These are phyloP conservation scores for Eira barbara DNA, from an alignment of 2,113 vertebrate species.

Conservation along the genomic window DNA sequence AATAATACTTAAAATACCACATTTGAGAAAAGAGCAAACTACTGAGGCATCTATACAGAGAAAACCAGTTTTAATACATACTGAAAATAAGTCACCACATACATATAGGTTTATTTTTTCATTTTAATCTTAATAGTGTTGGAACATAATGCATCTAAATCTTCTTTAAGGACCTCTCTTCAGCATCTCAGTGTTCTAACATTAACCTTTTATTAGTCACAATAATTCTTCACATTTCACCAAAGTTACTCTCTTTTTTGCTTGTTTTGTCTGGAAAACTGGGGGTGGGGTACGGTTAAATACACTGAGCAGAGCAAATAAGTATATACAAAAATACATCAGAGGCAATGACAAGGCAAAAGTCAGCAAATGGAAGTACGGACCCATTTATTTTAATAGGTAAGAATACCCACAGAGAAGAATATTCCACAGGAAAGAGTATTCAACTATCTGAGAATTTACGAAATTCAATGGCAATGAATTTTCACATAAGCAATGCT, in stretches of 20 bases:
- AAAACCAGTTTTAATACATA: background rate
- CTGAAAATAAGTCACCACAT: background rate
- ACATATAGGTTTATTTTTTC: background rate
- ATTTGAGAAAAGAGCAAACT: background rate
- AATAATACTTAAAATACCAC: background rate
- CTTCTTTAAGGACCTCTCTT: background rate
- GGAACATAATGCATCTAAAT: background rate
- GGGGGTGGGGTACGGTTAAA: background rate
- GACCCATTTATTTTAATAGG: background rate
- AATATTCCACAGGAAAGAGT: background rate
- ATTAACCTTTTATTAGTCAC: background rate
- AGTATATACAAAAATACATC: background rate
- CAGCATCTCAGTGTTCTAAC: background rate
- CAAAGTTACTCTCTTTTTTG: background rate
- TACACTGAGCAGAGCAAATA: background rate
- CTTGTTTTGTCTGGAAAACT: background rate
- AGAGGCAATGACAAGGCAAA: background rate
- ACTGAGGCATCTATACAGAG: background rate
- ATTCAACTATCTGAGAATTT: background rate
- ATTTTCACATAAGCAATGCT: background rate
- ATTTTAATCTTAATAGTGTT: background rate
- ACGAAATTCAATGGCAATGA: background rate
- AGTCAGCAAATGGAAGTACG: background rate
- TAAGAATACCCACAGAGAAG: background rate
- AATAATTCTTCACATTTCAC: background rate